Percentiles rank a stretch among this genome's conserved stretches.
These are phyloP conservation scores for Chunga burmeisteri DNA, from an alignment of 2,113 vertebrate genomes.

Conservation along the genomic window DNA sequence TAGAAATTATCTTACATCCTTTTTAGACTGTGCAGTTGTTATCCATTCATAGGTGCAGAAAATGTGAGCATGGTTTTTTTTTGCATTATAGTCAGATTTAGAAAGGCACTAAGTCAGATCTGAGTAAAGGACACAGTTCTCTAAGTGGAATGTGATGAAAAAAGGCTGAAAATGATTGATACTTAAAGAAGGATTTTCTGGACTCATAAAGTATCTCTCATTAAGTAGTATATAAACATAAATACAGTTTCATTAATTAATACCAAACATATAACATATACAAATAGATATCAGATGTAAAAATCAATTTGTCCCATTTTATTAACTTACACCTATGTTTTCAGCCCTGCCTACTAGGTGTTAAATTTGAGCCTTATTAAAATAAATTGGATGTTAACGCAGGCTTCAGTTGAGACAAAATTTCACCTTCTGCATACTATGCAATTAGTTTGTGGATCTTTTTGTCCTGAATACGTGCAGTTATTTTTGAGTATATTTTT, in stretches of 20 bases:
- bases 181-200: neutral
- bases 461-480: neutral
- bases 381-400: slow-evolving; percentile 26
- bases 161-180: neutral
- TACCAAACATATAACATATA: neutral
- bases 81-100: accelerated
- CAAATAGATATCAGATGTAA: neutral
- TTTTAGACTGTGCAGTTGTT: neutral
- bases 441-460: slow-evolving; percentile 20
- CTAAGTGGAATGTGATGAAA: neutral
- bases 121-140: neutral
- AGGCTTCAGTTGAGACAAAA: neutral
- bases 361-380: slow-evolving; percentile 1
- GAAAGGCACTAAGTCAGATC: neutral
- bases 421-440: neutral
- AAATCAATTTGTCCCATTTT: neutral
- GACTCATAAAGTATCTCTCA: neutral
- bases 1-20: no score
- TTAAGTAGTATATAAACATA: neutral
- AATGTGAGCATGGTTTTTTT: accelerated
- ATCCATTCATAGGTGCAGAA: neutral
- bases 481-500: slow-evolving; percentile 46
- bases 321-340: neutral
- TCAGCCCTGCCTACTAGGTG: neutral
- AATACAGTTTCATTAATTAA: neutral